These are phyloP conservation scores for Formica aserva DNA, from an alignment of 2,888 invertebrate species.

Conservation along the genomic window DNA sequence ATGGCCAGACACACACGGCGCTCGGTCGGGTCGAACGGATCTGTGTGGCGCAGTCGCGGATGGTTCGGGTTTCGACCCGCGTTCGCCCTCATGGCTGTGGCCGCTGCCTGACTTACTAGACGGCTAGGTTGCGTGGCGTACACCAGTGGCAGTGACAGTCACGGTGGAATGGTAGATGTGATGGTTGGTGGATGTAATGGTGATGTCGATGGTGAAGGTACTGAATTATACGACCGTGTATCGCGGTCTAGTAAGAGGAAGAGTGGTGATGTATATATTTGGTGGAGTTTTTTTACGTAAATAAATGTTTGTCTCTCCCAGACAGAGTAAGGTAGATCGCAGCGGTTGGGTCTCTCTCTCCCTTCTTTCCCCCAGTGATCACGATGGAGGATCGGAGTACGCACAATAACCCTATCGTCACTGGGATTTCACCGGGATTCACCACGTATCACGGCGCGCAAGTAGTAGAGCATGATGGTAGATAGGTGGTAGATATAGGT, in stretches of 20 bases:
- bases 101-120: conserved; percentile 83
- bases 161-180: conserved; percentile 71
- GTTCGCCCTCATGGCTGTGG: conserved; percentile 81
- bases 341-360: conserved; percentile 26
- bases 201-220: conserved; percentile 47
- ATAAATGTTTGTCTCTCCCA: conserved; percentile 40
- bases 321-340: conserved; percentile 40
- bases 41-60: conserved; percentile 82
- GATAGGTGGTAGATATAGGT: conserved; percentile 74
- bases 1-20: conserved; percentile 84
- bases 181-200: conserved; percentile 43
- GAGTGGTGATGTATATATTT: conserved; percentile 42
- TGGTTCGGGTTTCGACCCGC: conserved; percentile 82
- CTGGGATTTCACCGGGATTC: conserved; percentile 78
- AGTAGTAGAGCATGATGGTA: conserved; percentile 78
- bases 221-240: conserved; percentile 50
- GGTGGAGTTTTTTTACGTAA: conserved; percentile 36
- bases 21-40: conserved; percentile 84
- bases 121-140: conserved; percentile 79
- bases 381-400: conserved; percentile 73
- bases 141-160: conserved; percentile 80
- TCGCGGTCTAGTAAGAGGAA: conserved; percentile 44
- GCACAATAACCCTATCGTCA: conserved; percentile 73
- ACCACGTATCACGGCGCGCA: conserved; percentile 76
- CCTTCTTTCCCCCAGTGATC: conserved; percentile 69